Evolutionary conservation across 2,888 invertebrate species (phyloP).

Genomic region (Aphodius sticticus): DNA sequence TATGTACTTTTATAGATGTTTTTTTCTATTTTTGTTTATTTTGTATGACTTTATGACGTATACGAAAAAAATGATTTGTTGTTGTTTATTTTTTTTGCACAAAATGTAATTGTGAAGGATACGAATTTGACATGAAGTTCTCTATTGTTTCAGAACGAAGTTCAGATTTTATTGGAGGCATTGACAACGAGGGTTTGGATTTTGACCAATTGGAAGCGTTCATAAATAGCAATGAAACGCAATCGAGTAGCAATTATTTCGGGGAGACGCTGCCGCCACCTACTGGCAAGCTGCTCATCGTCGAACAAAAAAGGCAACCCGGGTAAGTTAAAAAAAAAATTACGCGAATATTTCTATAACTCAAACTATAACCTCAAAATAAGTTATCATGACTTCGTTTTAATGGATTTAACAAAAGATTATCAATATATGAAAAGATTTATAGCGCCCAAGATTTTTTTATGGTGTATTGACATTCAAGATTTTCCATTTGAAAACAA

Average conservation of each 20-base stretch:
- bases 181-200: slow-evolving; percentile 85
- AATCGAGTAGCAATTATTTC: slow-evolving; percentile 61
- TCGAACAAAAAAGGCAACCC: slow-evolving; percentile 56
- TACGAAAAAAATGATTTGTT: no score
- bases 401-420: no score
- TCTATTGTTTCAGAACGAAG: slow-evolving; percentile 71
- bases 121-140: neutral
- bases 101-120: neutral
- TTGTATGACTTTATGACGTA: no score
- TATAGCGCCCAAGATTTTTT: no score
- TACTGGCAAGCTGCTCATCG: slow-evolving; percentile 55
- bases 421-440: no score
- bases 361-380: neutral
- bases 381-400: neutral
- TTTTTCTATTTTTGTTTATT: no score
- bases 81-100: neutral
- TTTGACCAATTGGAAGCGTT: slow-evolving; percentile 86
- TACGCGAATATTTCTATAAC: slow-evolving; percentile 16
- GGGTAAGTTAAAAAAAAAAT: slow-evolving; percentile 47
- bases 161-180: slow-evolving; percentile 81
- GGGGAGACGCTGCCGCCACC: slow-evolving; percentile 55
- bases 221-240: slow-evolving; percentile 74
- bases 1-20: no score
- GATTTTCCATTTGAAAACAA: no score
- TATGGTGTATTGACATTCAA: no score